Evolutionary conservation across 2,113 vertebrate genomes (phyloP).

Genomic region (Gymnobelideus leadbeateri): DNA sequence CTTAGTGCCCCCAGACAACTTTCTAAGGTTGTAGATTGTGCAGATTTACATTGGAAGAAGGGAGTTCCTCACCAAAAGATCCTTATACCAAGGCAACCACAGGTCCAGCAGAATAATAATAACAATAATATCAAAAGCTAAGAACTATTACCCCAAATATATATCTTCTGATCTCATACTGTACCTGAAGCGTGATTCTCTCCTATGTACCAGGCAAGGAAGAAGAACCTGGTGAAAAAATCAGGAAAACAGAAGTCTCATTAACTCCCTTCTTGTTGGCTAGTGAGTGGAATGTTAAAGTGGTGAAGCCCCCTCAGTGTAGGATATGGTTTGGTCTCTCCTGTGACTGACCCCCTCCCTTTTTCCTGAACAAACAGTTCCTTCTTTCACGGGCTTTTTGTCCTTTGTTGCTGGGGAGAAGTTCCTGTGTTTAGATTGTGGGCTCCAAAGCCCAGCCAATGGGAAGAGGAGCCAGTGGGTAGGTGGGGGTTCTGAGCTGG

Average conservation of each 20-base stretch:
- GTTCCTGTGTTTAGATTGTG: too few species aligned
- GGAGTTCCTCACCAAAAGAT: neutral
- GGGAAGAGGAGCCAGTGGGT: too few species aligned
- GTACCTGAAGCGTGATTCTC: neutral
- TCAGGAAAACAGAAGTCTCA: neutral
- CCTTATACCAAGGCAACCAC: neutral
- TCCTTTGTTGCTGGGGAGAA: too few species aligned
- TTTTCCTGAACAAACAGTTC: too few species aligned
- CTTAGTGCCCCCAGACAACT: neutral
- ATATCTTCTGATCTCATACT: neutral
- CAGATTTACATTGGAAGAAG: neutral
- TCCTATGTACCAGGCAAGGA: neutral
- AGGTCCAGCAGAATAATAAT: neutral
- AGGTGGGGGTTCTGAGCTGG: too few species aligned
- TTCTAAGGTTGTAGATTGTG: neutral
- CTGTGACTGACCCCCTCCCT: too few species aligned
- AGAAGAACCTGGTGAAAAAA: neutral
- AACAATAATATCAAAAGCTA: neutral
- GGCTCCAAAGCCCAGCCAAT: too few species aligned
- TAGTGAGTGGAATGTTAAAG: neutral
- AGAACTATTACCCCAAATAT: neutral
- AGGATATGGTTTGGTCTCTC: too few species aligned
- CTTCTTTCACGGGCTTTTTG: too few species aligned
- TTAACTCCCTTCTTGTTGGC: neutral
- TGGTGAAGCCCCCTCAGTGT: too few species aligned